Percentiles rank a stretch among this genome's conserved stretches.
phyloP scores from a whole-genome alignment of 2,888 invertebrate genomes.

The Standfussiana lucernea region DNA sequence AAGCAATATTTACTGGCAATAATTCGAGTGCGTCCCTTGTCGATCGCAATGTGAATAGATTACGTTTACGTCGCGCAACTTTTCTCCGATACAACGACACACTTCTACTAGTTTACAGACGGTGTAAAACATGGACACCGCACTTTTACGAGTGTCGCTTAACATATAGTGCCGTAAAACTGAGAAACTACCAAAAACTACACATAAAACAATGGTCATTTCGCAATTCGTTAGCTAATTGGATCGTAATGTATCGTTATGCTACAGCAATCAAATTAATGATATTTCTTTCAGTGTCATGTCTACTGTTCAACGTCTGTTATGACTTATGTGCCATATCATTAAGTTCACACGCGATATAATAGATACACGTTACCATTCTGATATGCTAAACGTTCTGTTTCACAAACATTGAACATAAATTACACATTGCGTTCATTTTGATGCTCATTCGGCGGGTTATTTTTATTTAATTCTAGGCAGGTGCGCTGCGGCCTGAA shows the following conservation, averaged over 20 bases:
- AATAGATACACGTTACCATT: constrained; percentile 59
- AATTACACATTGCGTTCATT: constrained; percentile 82
- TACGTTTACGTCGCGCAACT: constrained; percentile 78
- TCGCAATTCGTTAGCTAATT: constrained; percentile 86
- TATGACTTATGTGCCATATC: constrained; percentile 54
- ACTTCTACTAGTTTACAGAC: constrained; percentile 82
- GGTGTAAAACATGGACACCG: constrained; percentile 85
- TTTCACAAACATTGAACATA: constrained; percentile 81
- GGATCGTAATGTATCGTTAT: constrained; percentile 79
- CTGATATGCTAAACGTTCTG: constrained; percentile 78
- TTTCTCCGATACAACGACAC: constrained; percentile 79
- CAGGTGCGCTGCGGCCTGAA: constrained; percentile 83
- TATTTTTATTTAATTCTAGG: constrained; percentile 90
- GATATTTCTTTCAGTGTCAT: constrained; percentile 67
- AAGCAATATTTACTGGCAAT: constrained; percentile 73
- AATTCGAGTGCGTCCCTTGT: constrained; percentile 72
- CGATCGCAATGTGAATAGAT: constrained; percentile 75
- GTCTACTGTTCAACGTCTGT: constrained; percentile 47
- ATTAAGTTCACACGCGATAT: constrained; percentile 62
- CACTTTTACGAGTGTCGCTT: constrained; percentile 87
- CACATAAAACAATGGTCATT: constrained; percentile 80
- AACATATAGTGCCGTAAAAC: constrained; percentile 87
- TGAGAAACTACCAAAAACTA: constrained; percentile 81
- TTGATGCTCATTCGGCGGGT: constrained; percentile 80
- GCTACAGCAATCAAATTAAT: constrained; percentile 74